phyloP scores from a whole-genome alignment of 2,113 vertebrate species.

The Actinemys pallida region DNA sequence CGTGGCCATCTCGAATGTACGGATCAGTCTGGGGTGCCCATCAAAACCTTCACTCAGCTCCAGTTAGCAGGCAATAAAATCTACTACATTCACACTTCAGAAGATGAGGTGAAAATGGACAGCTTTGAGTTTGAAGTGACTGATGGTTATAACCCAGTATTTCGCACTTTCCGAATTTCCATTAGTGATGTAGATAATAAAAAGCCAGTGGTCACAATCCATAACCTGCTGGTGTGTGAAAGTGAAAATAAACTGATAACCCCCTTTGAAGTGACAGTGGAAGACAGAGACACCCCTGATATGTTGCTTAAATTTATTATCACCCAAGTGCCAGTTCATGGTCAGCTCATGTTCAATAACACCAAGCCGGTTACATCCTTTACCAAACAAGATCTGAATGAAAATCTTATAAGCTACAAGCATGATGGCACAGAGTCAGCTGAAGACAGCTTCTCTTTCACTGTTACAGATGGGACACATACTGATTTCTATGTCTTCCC shows the following conservation, averaged over 20 bases:
- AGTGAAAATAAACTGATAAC: slow-evolving; percentile 92
- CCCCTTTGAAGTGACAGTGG: slow-evolving; percentile 93
- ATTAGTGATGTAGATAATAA: slow-evolving; percentile 97
- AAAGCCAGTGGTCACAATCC: slow-evolving; percentile 92
- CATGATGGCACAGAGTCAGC: slow-evolving; percentile 90
- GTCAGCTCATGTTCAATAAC: slow-evolving; percentile 90
- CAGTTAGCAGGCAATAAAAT: slow-evolving; percentile 95
- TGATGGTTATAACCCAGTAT: slow-evolving; percentile 94
- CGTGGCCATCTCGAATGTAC: slow-evolving; percentile 95
- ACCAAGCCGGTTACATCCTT: slow-evolving; percentile 84
- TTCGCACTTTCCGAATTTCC: slow-evolving; percentile 94
- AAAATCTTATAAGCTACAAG: slow-evolving; percentile 95
- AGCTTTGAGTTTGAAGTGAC: slow-evolving; percentile 98
- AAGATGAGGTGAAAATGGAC: slow-evolving; percentile 96
- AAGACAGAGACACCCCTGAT: slow-evolving; percentile 93
- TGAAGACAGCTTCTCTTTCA: slow-evolving; percentile 95
- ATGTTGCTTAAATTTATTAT: slow-evolving; percentile 86
- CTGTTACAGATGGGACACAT: slow-evolving; percentile 94
- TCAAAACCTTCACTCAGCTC: slow-evolving; percentile 94
- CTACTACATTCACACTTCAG: slow-evolving; percentile 94
- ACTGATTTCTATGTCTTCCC: slow-evolving; percentile 95
- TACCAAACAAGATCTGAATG: slow-evolving; percentile 94
- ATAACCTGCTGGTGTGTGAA: slow-evolving; percentile 87
- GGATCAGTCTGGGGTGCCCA: slow-evolving; percentile 86
- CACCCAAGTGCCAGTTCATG: slow-evolving; percentile 91